phyloP scores from a whole-genome alignment of 2,888 invertebrate species.

The Metallyticus violacea region DNA sequence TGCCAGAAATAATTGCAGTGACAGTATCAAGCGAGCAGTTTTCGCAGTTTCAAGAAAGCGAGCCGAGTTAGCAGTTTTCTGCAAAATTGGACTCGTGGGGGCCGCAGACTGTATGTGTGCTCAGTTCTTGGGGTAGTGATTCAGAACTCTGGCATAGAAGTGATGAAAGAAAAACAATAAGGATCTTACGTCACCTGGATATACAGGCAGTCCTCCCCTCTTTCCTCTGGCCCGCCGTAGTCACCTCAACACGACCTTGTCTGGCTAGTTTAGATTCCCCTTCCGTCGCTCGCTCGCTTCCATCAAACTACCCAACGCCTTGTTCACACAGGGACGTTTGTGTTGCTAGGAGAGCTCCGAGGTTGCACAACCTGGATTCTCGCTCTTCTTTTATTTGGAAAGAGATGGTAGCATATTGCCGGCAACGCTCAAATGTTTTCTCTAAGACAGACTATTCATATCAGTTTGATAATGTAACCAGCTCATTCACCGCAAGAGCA shows the following conservation, averaged over 20 bases:
- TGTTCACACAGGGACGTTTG: neutral
- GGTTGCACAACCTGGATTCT: neutral
- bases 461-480: too few species aligned
- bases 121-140: neutral
- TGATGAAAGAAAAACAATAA: conserved; percentile 15
- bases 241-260: conserved; percentile 18
- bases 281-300: neutral
- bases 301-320: neutral
- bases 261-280: conserved; percentile 16
- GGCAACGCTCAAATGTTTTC: too few species aligned
- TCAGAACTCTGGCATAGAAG: neutral
- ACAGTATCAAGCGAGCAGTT: neutral
- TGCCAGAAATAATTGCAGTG: neutral
- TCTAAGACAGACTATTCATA: too few species aligned
- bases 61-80: neutral
- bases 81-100: too few species aligned
- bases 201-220: neutral
- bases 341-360: neutral
- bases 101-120: neutral
- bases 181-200: conserved; percentile 8
- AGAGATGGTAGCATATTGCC: neutral
- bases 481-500: too few species aligned
- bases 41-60: neutral
- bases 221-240: neutral
- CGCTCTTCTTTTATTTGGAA: neutral